A percentile compares a stretch with the other conserved stretches of the same genome.
phyloP scores from a whole-genome alignment of 2,113 vertebrate genomes.

The Pseudorhombus dupliciocellatus region DNA sequence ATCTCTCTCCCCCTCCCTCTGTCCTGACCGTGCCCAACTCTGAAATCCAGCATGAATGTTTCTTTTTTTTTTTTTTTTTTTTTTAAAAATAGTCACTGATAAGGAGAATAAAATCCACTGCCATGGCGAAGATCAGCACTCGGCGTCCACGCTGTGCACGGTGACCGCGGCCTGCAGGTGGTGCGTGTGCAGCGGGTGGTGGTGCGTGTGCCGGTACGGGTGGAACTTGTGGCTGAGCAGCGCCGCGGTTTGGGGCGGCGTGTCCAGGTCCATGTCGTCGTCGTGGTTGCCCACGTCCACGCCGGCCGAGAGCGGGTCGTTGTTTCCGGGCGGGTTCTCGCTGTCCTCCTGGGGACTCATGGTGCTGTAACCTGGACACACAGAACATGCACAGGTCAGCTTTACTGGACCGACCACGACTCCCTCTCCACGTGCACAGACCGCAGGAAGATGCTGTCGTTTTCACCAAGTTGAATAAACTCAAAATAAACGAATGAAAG shows the following conservation, averaged over 20 bases:
- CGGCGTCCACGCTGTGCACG: conserved; percentile 95
- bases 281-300: conserved; percentile 96
- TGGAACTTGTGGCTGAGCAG: conserved; percentile 96
- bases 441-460: too few relatives aligned
- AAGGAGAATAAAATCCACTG: background rate
- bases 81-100: conserved; percentile 16
- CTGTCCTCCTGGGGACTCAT: conserved; percentile 99
- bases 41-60: conserved; percentile 22
- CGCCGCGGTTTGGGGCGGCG: conserved; percentile 93
- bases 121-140: conserved; percentile 83
- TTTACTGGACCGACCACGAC: background rate
- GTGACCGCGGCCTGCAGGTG: conserved; percentile 96
- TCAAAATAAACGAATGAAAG: too few relatives aligned
- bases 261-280: conserved; percentile 94
- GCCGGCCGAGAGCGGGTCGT: conserved; percentile 91
- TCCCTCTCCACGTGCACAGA: too few relatives aligned
- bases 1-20: background rate
- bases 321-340: conserved; percentile 95
- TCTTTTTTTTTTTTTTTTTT: background rate
- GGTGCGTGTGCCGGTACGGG: conserved; percentile 90
- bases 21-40: conserved; percentile 10
- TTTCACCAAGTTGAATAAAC: too few relatives aligned
- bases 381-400: background rate
- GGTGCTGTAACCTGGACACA: conserved; percentile 92
- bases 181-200: conserved; percentile 88